phyloP scores from a whole-genome alignment of 1,140 invertebrate species.

The Eciton burchellii region DNA sequence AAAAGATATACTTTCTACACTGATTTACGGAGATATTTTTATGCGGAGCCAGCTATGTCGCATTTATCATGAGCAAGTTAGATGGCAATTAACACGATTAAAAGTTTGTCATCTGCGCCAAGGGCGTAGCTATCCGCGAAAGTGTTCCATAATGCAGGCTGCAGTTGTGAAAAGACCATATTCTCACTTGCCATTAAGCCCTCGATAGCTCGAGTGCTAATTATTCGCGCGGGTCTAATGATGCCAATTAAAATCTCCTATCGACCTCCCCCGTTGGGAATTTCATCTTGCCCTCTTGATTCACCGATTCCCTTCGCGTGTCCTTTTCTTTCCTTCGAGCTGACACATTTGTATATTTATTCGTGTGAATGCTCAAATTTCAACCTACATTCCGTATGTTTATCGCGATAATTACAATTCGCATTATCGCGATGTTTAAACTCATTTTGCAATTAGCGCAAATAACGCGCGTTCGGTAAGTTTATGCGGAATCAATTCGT shows the following conservation, averaged over 20 bases:
- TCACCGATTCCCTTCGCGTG: background rate
- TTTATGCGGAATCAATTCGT: slow-evolving; percentile 34
- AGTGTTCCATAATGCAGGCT: slow-evolving; percentile 52
- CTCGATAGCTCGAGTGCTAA: slow-evolving; percentile 74
- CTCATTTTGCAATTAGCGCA: slow-evolving; percentile 14
- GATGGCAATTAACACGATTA: slow-evolving; percentile 50
- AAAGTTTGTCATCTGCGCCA: slow-evolving; percentile 66
- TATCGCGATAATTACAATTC: slow-evolving; percentile 2
- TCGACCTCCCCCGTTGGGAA: slow-evolving; percentile 41
- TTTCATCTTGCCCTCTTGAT: slow-evolving; percentile 57
- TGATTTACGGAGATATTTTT: slow-evolving; percentile 29
- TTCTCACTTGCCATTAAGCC: slow-evolving; percentile 68
- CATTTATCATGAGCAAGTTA: slow-evolving; percentile 55
- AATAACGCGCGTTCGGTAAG: slow-evolving; percentile 22
- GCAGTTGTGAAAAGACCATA: slow-evolving; percentile 70
- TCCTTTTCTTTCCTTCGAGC: background rate
- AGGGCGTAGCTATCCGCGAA: slow-evolving; percentile 60
- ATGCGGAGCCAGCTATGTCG: slow-evolving; percentile 11
- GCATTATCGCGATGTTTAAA: background rate
- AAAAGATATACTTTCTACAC: slow-evolving; percentile 5
- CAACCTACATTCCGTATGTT: background rate
- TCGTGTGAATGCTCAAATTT: slow-evolving; percentile 1
- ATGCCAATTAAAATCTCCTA: slow-evolving; percentile 73
- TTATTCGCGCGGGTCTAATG: slow-evolving; percentile 73
- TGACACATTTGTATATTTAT: background rate